Evolutionary conservation across 2,797 vertebrate genomes (phyloP).

Genomic region (Sebastes steindachneri): DNA sequence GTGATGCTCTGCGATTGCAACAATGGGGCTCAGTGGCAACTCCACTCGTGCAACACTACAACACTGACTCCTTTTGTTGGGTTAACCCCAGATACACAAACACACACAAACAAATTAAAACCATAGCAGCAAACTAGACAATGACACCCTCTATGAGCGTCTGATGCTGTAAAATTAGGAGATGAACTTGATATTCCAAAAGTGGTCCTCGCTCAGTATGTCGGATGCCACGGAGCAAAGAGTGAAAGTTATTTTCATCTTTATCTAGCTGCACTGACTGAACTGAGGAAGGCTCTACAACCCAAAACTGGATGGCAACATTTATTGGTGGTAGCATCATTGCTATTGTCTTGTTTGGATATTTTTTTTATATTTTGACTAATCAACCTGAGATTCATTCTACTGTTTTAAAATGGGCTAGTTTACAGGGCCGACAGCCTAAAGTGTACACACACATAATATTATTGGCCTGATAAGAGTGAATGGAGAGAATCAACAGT

Average conservation of each 20-base stretch:
- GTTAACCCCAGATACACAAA: neutral
- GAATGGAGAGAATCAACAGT: neutral
- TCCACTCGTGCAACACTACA: constrained; percentile 12
- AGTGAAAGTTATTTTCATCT: no score
- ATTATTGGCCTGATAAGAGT: neutral
- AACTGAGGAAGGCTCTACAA: neutral
- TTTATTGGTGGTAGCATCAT: neutral
- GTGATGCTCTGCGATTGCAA: neutral
- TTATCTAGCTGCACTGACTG: no score
- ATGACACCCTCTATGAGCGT: neutral
- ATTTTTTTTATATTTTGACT: neutral
- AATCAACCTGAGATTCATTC: no score
- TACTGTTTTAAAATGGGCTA: no score
- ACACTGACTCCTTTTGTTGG: constrained; percentile 37
- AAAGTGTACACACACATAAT: no score
- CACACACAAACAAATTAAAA: neutral
- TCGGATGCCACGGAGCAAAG: no score
- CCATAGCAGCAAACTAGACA: neutral
- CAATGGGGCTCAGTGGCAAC: constrained; percentile 1
- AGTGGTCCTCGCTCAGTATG: neutral
- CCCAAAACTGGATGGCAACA: neutral
- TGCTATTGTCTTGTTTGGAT: neutral
- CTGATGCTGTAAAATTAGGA: neutral
- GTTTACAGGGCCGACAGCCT: no score
- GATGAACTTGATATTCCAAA: neutral